A percentile compares a stretch with the other conserved stretches of the same genome.
These are phyloP conservation scores for Muntiacus muntjak DNA, from an alignment of 2,113 vertebrate genomes.

Conservation along the genomic window DNA sequence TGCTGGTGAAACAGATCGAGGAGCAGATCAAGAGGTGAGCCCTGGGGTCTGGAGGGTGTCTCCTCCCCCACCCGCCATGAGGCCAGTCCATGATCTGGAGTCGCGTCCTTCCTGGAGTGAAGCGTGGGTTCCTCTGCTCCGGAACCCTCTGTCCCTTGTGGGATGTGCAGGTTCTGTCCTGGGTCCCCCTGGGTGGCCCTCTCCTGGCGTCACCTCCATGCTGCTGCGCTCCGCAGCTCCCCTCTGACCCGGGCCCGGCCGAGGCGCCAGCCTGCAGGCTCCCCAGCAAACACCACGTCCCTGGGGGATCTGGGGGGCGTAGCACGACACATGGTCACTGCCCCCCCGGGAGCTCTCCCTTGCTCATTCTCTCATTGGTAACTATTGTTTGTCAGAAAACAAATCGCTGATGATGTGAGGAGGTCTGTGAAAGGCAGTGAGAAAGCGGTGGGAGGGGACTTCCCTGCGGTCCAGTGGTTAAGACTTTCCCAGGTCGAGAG, in stretches of 20 bases:
- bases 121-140: background rate
- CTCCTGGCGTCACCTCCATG: rapidly evolving
- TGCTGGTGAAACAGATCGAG: slow-evolving; percentile 90
- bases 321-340: rapidly evolving
- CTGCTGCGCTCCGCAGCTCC: rapidly evolving
- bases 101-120: background rate
- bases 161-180: background rate
- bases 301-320: background rate
- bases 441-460: background rate
- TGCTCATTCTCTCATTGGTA: background rate
- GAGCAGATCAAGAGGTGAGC: slow-evolving; percentile 92
- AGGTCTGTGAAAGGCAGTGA: background rate
- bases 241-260: rapidly evolving
- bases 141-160: background rate
- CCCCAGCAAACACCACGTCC: rapidly evolving
- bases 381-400: background rate
- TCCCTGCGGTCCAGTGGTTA: background rate
- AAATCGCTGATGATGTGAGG: background rate
- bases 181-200: rapidly evolving
- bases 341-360: background rate
- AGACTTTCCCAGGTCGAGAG: background rate
- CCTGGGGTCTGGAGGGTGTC: background rate
- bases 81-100: rapidly evolving
- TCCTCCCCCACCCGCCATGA: background rate
- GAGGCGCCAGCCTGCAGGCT: rapidly evolving